Conservation (phyloP, 2,888 invertebrate genomes). For the Napeogenes inachia region DNA sequence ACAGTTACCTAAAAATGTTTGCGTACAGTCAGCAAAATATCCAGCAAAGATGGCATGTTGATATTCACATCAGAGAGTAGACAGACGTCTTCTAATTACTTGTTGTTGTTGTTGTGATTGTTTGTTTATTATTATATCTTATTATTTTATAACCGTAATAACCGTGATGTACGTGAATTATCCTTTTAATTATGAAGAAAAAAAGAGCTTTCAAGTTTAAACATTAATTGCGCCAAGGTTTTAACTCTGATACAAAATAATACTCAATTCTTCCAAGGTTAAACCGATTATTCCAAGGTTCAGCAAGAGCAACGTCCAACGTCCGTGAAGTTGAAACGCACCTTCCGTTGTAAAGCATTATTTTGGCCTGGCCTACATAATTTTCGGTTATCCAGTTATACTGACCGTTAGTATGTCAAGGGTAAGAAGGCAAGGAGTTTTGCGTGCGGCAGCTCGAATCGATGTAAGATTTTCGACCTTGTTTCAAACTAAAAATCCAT, state of each 20-base stretch:
- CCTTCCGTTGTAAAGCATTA: constrained; percentile 51
- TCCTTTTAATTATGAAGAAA: too few relatives aligned
- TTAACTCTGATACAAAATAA: background rate
- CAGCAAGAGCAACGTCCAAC: constrained; percentile 28
- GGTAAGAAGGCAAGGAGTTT: constrained; percentile 60
- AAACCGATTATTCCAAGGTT: constrained; percentile 22
- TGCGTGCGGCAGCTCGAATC: constrained; percentile 67
- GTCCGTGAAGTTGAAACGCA: constrained; percentile 32
- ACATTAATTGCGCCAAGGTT: too few relatives aligned
- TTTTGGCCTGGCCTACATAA: constrained; percentile 57
- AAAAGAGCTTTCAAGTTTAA: too few relatives aligned
- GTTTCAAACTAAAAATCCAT: constrained; percentile 60
- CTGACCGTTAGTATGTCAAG: constrained; percentile 73
- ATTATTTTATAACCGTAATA: too few relatives aligned
- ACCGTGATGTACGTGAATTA: too few relatives aligned
- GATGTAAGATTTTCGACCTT: constrained; percentile 74
- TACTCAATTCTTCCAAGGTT: constrained; percentile 11
- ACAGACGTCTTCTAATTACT: too few relatives aligned
- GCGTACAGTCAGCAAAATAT: too few relatives aligned
- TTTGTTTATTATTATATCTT: too few relatives aligned
- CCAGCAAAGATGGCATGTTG: too few relatives aligned
- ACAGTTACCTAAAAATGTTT: too few relatives aligned
- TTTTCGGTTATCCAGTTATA: constrained; percentile 48
- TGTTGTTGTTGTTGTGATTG: too few relatives aligned
- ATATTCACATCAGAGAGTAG: too few relatives aligned